Evolutionary conservation across 2,113 vertebrate species (phyloP).

Genomic region (Gopherus evgoodei): DNA sequence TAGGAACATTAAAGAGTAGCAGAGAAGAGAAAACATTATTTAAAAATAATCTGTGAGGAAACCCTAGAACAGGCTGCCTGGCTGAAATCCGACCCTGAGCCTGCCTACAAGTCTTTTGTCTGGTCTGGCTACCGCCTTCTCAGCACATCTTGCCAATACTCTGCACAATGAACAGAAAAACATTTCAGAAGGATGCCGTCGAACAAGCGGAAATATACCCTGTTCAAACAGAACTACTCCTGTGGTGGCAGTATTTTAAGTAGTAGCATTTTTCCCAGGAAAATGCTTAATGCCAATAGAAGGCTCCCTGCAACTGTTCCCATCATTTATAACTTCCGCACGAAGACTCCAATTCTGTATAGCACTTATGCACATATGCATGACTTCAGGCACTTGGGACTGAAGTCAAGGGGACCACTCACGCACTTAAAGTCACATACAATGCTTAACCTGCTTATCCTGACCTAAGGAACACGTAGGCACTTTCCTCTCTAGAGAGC

Average conservation of each 20-base stretch:
- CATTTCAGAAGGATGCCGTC: background rate
- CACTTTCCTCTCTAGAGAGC: background rate
- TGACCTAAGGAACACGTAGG: background rate
- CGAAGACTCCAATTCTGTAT: background rate
- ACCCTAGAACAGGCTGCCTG: conserved; percentile 38
- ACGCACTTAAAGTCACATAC: rapidly evolving
- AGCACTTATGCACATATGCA: background rate
- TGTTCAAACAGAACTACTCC: conserved; percentile 28
- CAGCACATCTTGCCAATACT: conserved; percentile 36
- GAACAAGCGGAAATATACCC: background rate
- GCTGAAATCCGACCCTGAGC: conserved; percentile 59
- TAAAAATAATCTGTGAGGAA: conserved; percentile 58
- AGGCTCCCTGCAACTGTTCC: conserved; percentile 2
- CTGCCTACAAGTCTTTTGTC: conserved; percentile 29
- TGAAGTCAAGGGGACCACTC: background rate
- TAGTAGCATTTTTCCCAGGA: background rate
- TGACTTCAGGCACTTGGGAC: background rate
- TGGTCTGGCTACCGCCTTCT: conserved; percentile 36
- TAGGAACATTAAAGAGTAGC: conserved; percentile 26
- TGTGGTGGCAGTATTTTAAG: background rate
- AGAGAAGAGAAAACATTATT: conserved; percentile 32
- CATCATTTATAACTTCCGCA: background rate
- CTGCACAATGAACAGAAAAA: conserved; percentile 44
- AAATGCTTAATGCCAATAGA: conserved; percentile 32
- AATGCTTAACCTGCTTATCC: background rate